These are phyloP conservation scores for Bactericera cockerelli DNA, from an alignment of 1,140 invertebrate species.

Conservation along the genomic window DNA sequence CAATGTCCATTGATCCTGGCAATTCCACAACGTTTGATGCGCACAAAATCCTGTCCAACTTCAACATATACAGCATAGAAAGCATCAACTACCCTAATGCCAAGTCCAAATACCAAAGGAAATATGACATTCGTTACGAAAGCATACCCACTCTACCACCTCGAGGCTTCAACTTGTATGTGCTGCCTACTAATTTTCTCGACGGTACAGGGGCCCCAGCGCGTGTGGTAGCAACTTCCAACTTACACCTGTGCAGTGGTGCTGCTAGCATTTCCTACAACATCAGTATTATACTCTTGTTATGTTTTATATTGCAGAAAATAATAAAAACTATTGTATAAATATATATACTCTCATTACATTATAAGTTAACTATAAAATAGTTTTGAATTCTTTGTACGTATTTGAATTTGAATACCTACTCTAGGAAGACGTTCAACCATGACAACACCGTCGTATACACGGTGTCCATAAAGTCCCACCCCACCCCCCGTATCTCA, in stretches of 20 bases:
- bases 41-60: slow-evolving; percentile 32
- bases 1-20: slow-evolving; percentile 40
- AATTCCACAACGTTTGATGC: slow-evolving; percentile 26
- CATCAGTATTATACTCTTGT: too few relatives aligned
- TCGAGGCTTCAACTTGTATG: slow-evolving; percentile 33
- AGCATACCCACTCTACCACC: slow-evolving; percentile 15
- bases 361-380: too few relatives aligned
- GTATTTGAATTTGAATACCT: too few relatives aligned
- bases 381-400: too few relatives aligned
- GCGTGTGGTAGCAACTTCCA: slow-evolving; percentile 16
- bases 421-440: too few relatives aligned
- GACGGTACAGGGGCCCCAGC: slow-evolving; percentile 37
- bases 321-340: too few relatives aligned
- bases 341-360: too few relatives aligned
- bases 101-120: neutral
- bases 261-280: neutral
- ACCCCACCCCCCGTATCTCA: too few relatives aligned
- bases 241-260: slow-evolving; percentile 2
- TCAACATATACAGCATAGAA: slow-evolving; percentile 41
- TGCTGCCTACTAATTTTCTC: slow-evolving; percentile 38
- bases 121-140: neutral
- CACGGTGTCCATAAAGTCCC: too few relatives aligned
- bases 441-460: too few relatives aligned
- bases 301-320: too few relatives aligned
- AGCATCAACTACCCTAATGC: slow-evolving; percentile 30